Evolutionary conservation across 2,888 invertebrate genomes (phyloP).

Genomic region (Ormyrus nitidulus): DNA sequence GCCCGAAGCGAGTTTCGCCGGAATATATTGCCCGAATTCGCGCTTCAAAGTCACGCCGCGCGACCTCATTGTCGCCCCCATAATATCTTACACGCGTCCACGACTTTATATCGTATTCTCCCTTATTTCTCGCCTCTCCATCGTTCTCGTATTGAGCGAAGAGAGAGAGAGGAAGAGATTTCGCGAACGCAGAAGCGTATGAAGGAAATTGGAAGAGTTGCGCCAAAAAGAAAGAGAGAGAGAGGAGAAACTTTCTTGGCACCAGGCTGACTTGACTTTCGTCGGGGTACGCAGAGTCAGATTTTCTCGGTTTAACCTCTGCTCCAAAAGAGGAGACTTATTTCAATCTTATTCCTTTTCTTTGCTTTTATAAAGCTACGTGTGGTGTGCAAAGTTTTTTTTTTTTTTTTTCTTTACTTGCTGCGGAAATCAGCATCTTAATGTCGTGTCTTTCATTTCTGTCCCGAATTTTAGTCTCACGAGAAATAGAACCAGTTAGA

Average conservation of each 20-base stretch:
- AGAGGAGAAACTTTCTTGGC: constrained; percentile 32
- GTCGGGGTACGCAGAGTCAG: not conserved
- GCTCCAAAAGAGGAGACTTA: constrained; percentile 15
- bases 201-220: constrained; percentile 19
- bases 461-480: too few species aligned
- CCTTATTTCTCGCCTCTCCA: not conserved
- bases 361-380: not conserved
- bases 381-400: too few species aligned
- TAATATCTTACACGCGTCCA: constrained; percentile 8
- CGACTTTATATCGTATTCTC: not conserved
- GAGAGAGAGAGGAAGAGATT: not conserved
- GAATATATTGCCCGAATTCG: constrained; percentile 32
- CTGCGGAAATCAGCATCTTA: too few species aligned
- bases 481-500: too few species aligned
- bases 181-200: constrained; percentile 16
- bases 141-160: not conserved
- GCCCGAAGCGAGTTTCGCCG: not conserved
- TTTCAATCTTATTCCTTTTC: not conserved
- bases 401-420: too few species aligned
- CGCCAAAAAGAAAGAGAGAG: not conserved
- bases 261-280: not conserved
- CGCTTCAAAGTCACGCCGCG: not conserved
- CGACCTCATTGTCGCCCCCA: not conserved
- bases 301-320: constrained; percentile 3
- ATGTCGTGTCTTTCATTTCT: too few species aligned